These are phyloP conservation scores for Stichodactyla mertensii DNA, from an alignment of 64 coral and sea anemone genomes.

Conservation along the genomic window DNA sequence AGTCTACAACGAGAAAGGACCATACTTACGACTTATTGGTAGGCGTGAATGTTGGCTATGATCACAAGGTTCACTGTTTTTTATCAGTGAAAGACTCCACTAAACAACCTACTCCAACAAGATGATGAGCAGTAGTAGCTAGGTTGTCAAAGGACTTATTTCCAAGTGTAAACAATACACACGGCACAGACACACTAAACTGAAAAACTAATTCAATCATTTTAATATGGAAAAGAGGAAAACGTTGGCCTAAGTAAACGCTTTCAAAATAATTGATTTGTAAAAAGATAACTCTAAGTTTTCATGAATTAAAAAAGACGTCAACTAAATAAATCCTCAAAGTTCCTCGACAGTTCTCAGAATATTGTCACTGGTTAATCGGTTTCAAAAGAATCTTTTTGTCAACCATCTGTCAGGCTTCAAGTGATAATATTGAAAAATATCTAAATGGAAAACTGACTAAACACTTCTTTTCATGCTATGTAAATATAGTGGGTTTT, in stretches of 20 bases:
- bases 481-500: not conserved
- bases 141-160: too few relatives aligned
- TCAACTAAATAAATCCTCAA: not conserved
- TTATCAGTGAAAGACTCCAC: too few relatives aligned
- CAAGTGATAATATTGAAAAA: conserved; percentile 1
- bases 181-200: not conserved
- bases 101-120: too few relatives aligned
- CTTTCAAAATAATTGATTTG: not conserved
- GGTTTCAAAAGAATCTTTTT: not conserved
- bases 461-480: not conserved
- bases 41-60: too few relatives aligned
- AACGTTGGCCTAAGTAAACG: not conserved
- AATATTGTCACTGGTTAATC: not conserved
- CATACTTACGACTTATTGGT: too few relatives aligned
- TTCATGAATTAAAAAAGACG: not conserved
- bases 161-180: not conserved
- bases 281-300: not conserved
- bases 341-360: not conserved
- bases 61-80: too few relatives aligned
- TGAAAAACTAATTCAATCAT: not conserved
- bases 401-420: not conserved
- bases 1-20: too few relatives aligned
- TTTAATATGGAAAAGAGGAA: not conserved
- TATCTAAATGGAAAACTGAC: not conserved
- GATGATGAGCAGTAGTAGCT: too few relatives aligned